Evolutionary conservation across 2,888 invertebrate genomes (phyloP), one percentile per base, ranked within the genome.

Genomic region (Apotomis betuletana): DNA sequence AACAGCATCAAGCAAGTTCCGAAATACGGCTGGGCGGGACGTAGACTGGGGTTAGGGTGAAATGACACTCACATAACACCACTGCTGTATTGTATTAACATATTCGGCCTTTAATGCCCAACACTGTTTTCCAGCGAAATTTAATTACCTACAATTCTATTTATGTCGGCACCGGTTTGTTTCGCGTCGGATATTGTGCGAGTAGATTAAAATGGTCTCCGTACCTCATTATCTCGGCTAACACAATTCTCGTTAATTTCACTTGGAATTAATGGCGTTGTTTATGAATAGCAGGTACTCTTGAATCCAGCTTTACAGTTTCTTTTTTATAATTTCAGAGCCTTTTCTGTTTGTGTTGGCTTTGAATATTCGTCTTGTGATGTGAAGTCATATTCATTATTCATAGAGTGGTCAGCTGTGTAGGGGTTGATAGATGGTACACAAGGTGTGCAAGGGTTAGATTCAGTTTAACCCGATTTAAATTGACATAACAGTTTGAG

Each of bases 181-280:
- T 63, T 63, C 36, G 36, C 52, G 52, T 38, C 52, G 68, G 70
- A 51, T 55, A 55, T 64, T 74, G 75, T 70, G 72, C 72, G 74
- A 77, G 75, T 76, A 75, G 74, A 75, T 72, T 75, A 80, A 79
- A 81, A 81, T 51, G n/a, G 51, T 38, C 79, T 79, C 80, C 76
- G 63, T 63, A 67, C 68, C 73, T 79, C 79, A 78, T 83, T 83
- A 83, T 76, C 75, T 79, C 72, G 74, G 75, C 69, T 75, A 77
- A 76, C 75, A 75, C 75, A 69, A 41, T 75, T 77, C 74, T 74
- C 76, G 77, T 74, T 70, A 70, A 71, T 65, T 74, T 76, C 74
- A 72, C 74, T 76, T 75, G 69, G 71, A 75, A 74, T 79, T 75
- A 77, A 77, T 77, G 73, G 74, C 73, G 75, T 76, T 76, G 77